Percentiles rank a stretch among this genome's conserved stretches.
phyloP scores from a whole-genome alignment of 1,140 invertebrate genomes.

The Monomorium pharaonis region DNA sequence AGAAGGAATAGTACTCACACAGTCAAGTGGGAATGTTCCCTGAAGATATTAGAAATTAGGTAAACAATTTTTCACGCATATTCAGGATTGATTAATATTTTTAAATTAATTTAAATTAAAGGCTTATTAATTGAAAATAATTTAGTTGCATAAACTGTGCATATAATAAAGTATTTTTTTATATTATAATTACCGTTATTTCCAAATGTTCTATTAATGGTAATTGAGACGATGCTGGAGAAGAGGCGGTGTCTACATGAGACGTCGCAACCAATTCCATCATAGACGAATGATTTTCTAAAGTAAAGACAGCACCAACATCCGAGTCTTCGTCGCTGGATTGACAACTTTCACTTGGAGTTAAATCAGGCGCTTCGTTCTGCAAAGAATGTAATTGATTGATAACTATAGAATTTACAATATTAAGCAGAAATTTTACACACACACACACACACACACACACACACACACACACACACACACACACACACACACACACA shows the following conservation, averaged over 20 bases:
- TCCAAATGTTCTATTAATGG: constrained; percentile 72
- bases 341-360: constrained; percentile 78
- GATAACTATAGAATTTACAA: background rate
- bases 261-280: constrained; percentile 70
- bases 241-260: constrained; percentile 65
- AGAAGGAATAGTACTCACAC: constrained; percentile 49
- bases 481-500: too few relatives aligned
- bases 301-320: constrained; percentile 63
- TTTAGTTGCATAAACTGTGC: too few relatives aligned
- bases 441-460: too few relatives aligned
- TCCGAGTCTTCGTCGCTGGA: constrained; percentile 82
- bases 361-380: constrained; percentile 78
- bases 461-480: too few relatives aligned
- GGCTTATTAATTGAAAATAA: too few relatives aligned
- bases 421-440: background rate
- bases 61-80: background rate
- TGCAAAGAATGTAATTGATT: constrained; percentile 50
- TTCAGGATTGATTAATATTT: too few relatives aligned
- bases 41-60: constrained; percentile 14
- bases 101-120: too few relatives aligned
- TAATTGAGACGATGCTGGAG: constrained; percentile 62
- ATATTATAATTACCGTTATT: constrained; percentile 65
- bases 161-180: background rate
- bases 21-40: constrained; percentile 59
- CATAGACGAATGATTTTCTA: constrained; percentile 69